Conservation (phyloP, 2,797 vertebrate genomes). For the Helarctos malayanus region DNA sequence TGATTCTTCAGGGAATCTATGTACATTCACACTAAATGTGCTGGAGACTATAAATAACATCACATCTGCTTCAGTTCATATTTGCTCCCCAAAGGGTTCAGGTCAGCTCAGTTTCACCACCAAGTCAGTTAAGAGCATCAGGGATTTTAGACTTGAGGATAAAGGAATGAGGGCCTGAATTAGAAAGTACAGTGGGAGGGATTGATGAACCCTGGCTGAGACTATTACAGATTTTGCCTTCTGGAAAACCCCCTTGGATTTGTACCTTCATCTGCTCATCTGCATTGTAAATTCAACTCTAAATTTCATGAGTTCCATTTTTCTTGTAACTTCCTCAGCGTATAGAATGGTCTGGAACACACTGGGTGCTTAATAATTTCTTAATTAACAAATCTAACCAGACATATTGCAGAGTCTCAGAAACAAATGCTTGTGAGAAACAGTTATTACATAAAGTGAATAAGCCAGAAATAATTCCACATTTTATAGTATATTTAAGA, state of each 20-base stretch:
- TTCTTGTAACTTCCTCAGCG: not conserved
- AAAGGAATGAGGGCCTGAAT: not conserved
- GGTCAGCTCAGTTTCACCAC: not conserved
- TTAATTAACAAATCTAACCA: not conserved
- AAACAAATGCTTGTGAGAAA: not conserved
- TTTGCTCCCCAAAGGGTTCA: slow-evolving; percentile 18
- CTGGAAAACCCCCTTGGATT: not conserved
- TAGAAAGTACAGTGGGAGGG: not conserved
- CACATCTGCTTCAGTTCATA: slow-evolving; percentile 50
- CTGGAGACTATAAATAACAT: slow-evolving; percentile 6
- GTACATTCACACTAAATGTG: not conserved
- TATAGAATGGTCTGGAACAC: not conserved
- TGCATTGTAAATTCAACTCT: not conserved
- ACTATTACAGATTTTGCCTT: not conserved
- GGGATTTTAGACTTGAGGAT: not conserved
- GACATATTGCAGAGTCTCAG: not conserved
- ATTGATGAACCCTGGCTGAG: not conserved
- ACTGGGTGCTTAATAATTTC: not conserved
- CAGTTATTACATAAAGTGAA: not conserved
- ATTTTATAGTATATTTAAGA: not conserved
- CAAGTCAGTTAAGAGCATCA: not conserved
- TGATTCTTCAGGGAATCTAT: not conserved
- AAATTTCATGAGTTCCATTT: not conserved
- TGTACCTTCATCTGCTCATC: not conserved
- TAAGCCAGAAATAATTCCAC: not conserved